Evolutionary conservation across 2,888 invertebrate genomes (phyloP).

Genomic region (Ochropleura plecta): DNA sequence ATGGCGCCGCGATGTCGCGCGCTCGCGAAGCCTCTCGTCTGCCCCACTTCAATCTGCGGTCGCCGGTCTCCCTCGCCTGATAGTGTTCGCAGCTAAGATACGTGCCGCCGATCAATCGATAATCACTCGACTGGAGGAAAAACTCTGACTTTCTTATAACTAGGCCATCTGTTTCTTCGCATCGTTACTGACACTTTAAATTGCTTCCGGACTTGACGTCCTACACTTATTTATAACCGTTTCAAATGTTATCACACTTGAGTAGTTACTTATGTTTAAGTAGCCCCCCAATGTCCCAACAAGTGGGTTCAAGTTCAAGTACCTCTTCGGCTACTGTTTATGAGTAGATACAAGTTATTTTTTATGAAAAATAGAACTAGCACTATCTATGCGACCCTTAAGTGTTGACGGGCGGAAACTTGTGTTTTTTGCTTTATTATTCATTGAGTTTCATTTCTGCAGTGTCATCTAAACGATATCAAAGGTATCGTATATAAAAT

Average conservation of each 20-base stretch:
- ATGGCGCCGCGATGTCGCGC: conserved; percentile 54
- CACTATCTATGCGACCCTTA: conserved; percentile 34
- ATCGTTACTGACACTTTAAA: conserved; percentile 7
- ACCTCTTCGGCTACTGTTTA: conserved; percentile 22
- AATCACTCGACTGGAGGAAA: conserved; percentile 18
- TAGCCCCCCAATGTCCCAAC: conserved; percentile 9
- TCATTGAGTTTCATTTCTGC: conserved; percentile 14
- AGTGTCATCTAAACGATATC: conserved; percentile 10
- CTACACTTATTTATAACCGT: conserved; percentile 3
- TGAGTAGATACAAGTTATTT: background rate
- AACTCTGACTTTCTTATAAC: conserved; percentile 1
- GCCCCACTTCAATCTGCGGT: conserved; percentile 36
- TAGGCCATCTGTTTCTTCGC: conserved; percentile 21
- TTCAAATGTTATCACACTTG: conserved; percentile 19
- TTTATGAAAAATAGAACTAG: conserved; percentile 25
- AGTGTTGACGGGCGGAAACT: conserved; percentile 21
- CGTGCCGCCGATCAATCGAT: conserved; percentile 40
- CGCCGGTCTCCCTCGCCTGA: conserved; percentile 13
- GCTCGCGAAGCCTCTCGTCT: conserved; percentile 35
- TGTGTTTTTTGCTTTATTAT: conserved; percentile 24
- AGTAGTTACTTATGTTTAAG: conserved; percentile 26
- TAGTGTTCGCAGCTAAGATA: conserved; percentile 19
- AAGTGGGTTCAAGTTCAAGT: conserved; percentile 32
- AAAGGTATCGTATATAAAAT: background rate
- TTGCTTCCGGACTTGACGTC: conserved; percentile 23